Base-by-base conservation (phyloP, 1,140 invertebrate genomes). In the Scaptomyza graminum region DNA sequence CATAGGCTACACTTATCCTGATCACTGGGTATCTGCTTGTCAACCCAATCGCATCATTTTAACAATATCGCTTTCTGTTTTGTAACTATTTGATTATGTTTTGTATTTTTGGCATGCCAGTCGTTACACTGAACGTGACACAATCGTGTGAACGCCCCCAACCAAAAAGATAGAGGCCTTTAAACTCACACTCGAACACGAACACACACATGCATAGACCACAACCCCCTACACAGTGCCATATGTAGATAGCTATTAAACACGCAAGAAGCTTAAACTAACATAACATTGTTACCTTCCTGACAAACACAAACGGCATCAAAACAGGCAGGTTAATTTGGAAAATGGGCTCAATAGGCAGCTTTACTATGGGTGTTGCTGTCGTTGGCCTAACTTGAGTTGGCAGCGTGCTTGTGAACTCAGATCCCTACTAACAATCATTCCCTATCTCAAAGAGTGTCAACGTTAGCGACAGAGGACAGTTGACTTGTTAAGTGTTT, bases 191-290 rank as follows among this genome's bases (percentile, higher is more conserved):
- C 60, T 4, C 41, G 13, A 15, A 37, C 25, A 61, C 62, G 9
- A 11, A 47, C 65, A 71, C 25, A 61, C 50, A 37, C 28, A 43
- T n/a, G 52, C 11, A 37, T 3, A 37, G 34, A 22, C 18, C 18
- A 22, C 18, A 22, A 2, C 18, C 18, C 18, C 18, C 5, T 31
- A 31, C 28, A 31, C 28, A 34, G 64, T 39, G 43, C 37, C 65
- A 75, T 66, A 63, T 69, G 69, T 44, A 66, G 52, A 55, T 71
- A 61, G 52, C 59, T 70, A 76, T 82, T 54, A 85, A 81, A 69
- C 82, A 85, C 83, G 82, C 76, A 76, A 76, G 72, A 54, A 60
- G 67, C 80, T 84, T 76, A 76, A 82, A 76, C 82, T 76, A 87
- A 82, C 82, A 62, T 62, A 5, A 5, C 28, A 22, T 22, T 7